Base-by-base conservation (phyloP, 1,140 invertebrate species). In the Heliconius himera region DNA sequence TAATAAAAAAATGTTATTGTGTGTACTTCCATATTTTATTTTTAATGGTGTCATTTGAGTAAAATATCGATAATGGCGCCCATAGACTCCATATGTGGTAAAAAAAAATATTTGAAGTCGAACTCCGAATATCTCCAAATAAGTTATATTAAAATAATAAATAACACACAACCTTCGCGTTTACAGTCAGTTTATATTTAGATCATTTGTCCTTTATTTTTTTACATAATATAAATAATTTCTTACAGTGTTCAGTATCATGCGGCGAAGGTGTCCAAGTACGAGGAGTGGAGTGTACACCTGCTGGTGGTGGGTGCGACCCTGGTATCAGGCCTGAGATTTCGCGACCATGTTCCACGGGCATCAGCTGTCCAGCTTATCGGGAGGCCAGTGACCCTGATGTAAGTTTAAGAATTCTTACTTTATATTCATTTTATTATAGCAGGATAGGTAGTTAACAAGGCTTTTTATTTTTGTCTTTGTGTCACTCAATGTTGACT, bases 241-340 rank as follows among this genome's bases (percentile, higher is more conserved):
- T 33, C 22, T 51, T 16, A 66, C 91, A 98, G 98, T 99, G 98
- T 89, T 98, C 98, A n/a, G 96, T 97, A 11, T 97, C 96, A 3
- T 99, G 98, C 87, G 98, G 98, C 6, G 96, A 96, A 90, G 98
- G 98, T 0, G 94, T 97, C n/a, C 97, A 98, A 93, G 97, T 96
- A 5, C 95, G 98, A 38, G 96, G 95, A 26, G 97, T 98, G n/a
- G 96, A 97, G 87, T 99, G 98, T 90, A 95, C 96, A 6, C 91
- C 95, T 90, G 79, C 88, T n/a, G 94, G 93, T 26, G 90, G 90
- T 0, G 89, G 88, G 1, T 96, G 96, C 82, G 94, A 96, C 81
- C 94, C 94, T 1, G 83, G 89, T 9, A 90, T 89, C 29, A 96
- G 96, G 84, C 97, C 97, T 1, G 92, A 94, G 33, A 95, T 95